Base-by-base conservation (phyloP, 2,888 invertebrate genomes). In the Petrolisthes manimaculis region DNA sequence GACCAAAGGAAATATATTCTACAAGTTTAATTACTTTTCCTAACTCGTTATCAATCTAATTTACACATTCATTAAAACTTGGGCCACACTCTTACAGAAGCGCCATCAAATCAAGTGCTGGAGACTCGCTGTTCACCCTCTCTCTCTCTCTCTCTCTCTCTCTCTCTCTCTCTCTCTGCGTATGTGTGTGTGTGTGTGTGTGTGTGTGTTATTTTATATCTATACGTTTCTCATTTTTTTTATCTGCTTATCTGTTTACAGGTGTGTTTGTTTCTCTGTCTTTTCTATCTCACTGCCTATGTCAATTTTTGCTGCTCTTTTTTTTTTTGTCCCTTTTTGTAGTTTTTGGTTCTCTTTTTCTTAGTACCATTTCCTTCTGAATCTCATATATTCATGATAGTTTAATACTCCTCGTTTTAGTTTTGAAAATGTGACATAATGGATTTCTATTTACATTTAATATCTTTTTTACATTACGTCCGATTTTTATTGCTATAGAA, bases 1-100 rank as follows among this genome's bases (percentile, higher is more conserved):
- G 87, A 83, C 87, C 83, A 71, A 80, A 83, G 83, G 87, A 83
- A 84, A 90, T 89, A 89, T 89, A 90, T 90, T 87, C 87, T 86
- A 81, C 86, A 86, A 90, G 90, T 90, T 90, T 89, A 90, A 90
- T 90, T 90, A 87, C 90, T 90, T 90, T 88, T 87, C 89, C 86
- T 83, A 90, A 90, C 86, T 90, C 89, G 84, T 86, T 90, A 90
- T 90, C 90, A 90, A 90, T 90, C 90, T 86, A 86, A 90, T 90
- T 90, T 90, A 89, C 89, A 89, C 90, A 85, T 90, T 90, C 90
- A 90, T 90, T 90, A 90, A 89, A 90, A 90, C 89, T 90, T 90
- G 82, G 82, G 14, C 55, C 75, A 83, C 77, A 83, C 87, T 89
- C 89, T 86, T 87, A 84, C 84, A 84, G 86, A 71, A 79, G 83